Evolutionary conservation across 2,113 vertebrate genomes (phyloP).

Genomic region (Hoplias malabaricus): DNA sequence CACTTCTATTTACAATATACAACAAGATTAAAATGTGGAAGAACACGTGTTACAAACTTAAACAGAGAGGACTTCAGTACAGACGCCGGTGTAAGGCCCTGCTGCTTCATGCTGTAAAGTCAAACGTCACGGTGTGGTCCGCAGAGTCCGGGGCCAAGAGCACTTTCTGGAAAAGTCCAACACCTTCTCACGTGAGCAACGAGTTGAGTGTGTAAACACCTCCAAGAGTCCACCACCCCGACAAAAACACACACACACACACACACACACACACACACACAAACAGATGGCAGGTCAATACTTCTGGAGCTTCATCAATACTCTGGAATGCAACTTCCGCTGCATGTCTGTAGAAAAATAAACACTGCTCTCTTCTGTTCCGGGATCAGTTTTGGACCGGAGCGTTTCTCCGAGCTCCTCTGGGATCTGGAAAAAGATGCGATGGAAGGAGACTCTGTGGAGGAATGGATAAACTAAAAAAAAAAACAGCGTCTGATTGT

Average conservation of each 20-base stretch:
- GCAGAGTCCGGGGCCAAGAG: constrained; percentile 14
- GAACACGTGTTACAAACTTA: not conserved
- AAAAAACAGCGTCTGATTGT: constrained; percentile 30
- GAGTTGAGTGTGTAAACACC: not conserved
- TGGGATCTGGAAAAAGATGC: not conserved
- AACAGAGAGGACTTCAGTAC: not conserved
- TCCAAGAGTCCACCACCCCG: not conserved
- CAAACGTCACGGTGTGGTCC: constrained; percentile 30
- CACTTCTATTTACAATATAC: constrained; percentile 44
- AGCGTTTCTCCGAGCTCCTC: not conserved
- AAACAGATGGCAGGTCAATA: not conserved
- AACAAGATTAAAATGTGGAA: constrained; percentile 19
- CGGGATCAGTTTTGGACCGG: not conserved
- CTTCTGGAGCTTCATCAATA: not conserved
- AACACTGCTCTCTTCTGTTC: constrained; percentile 6
- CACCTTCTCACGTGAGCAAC: not conserved
- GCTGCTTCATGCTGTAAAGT: constrained; percentile 34
- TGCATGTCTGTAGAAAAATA: constrained; percentile 49
- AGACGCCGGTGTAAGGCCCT: constrained; percentile 11
- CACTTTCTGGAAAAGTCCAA: constrained; percentile 2
- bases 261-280: too few relatives aligned
- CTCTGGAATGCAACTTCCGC: not conserved
- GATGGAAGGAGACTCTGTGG: not conserved
- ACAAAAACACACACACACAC: too few relatives aligned
- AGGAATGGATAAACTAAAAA: too few relatives aligned